A percentile compares a stretch with the other conserved stretches of the same genome.
phyloP scores from a whole-genome alignment of 2,113 vertebrate genomes.

The Sapayoa aenigma region DNA sequence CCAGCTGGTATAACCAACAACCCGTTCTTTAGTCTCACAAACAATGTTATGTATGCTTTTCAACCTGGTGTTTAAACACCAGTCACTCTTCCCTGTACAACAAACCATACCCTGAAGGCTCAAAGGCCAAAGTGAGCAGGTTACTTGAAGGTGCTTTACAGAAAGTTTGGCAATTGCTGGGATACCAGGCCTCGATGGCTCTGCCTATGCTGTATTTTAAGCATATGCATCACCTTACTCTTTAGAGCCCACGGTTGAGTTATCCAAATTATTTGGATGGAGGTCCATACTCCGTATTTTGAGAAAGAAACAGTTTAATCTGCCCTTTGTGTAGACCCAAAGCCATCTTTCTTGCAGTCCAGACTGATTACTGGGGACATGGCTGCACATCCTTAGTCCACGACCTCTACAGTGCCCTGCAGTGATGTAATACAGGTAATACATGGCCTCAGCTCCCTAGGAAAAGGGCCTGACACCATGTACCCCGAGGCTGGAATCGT shows the following conservation, averaged over 20 bases:
- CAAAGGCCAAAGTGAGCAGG: not conserved
- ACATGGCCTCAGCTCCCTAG: rapidly evolving
- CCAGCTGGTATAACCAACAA: not conserved
- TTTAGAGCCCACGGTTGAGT: rapidly evolving
- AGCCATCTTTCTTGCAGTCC: not conserved
- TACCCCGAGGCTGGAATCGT: not conserved
- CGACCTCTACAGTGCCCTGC: not conserved
- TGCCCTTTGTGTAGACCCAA: not conserved
- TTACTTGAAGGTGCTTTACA: not conserved
- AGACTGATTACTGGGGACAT: not conserved
- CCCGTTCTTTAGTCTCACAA: not conserved
- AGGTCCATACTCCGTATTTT: not conserved
- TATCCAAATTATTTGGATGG: not conserved
- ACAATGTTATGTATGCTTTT: not conserved
- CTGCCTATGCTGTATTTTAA: not conserved
- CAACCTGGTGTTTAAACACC: not conserved
- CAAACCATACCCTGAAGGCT: not conserved
- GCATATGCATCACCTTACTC: not conserved
- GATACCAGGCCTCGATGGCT: not conserved
- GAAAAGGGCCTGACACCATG: rapidly evolving
- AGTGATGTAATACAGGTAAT: not conserved
- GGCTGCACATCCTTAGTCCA: not conserved
- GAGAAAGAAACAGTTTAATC: not conserved
- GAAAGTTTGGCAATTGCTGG: not conserved
- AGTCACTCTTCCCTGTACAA: not conserved